A percentile compares a stretch with the other conserved stretches of the same genome.
Conservation (phyloP, 1,140 invertebrate species). For the Rhopalosiphum padi region DNA sequence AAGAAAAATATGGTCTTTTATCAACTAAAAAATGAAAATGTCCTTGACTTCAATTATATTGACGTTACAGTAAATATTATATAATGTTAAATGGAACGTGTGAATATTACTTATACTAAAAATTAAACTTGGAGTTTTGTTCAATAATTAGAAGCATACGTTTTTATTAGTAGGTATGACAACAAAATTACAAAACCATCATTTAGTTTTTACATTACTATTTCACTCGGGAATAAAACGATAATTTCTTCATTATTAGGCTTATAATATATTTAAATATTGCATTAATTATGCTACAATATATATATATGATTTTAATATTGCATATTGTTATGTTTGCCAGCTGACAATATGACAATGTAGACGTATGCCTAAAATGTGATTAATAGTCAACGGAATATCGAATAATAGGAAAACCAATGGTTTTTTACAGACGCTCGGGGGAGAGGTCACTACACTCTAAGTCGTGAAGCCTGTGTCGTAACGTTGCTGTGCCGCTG, state of each 20-base stretch:
- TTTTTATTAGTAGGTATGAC: not conserved
- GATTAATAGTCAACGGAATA: not conserved
- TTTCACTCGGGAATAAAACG: not conserved
- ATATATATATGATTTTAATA: not conserved
- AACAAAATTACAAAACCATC: not conserved
- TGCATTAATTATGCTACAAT: not conserved
- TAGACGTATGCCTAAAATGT: not conserved
- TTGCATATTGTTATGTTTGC: not conserved
- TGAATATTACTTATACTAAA: not conserved
- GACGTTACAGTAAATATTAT: conserved; percentile 19
- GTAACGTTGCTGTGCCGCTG: not conserved
- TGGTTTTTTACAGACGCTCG: not conserved
- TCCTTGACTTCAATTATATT: not conserved
- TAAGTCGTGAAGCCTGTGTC: not conserved
- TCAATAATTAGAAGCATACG: not conserved
- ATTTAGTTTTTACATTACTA: not conserved
- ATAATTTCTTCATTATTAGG: not conserved
- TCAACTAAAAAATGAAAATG: not conserved
- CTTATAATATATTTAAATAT: not conserved
- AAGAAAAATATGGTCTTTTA: not conserved
- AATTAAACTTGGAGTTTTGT: not conserved
- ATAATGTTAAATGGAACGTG: not conserved
- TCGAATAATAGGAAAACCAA: not conserved
- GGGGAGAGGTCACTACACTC: not conserved
- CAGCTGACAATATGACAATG: not conserved